A percentile compares a stretch with the other conserved stretches of the same genome.
Conservation (phyloP, 2,797 vertebrate genomes). For the Leucoraja ocellata region DNA sequence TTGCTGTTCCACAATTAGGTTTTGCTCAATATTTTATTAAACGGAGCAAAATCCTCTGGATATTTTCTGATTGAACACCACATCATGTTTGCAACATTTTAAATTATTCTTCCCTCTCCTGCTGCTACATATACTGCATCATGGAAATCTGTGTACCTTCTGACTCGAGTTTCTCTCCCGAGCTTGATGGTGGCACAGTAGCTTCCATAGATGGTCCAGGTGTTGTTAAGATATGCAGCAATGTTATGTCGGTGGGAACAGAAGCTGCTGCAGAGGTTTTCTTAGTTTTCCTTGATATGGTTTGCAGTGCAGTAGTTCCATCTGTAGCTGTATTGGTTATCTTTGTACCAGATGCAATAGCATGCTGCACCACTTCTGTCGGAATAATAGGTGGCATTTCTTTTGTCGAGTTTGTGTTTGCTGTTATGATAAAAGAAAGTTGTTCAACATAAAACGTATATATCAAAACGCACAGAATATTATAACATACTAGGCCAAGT, state of each 20-base stretch:
- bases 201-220: neutral
- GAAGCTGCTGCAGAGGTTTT: neutral
- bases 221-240: neutral
- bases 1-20: neutral
- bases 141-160: neutral
- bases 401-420: neutral
- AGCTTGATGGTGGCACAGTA: neutral
- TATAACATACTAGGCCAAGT: too few relatives aligned
- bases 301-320: neutral
- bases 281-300: slow-evolving; percentile 10
- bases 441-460: neutral
- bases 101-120: neutral
- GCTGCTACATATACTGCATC: neutral
- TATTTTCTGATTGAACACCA: neutral
- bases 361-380: neutral
- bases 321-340: neutral
- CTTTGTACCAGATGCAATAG: neutral
- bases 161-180: neutral
- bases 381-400: neutral
- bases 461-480: neutral
- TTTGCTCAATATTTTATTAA: neutral
- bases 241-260: neutral
- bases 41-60: neutral
- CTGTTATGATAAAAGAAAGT: neutral
- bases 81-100: neutral